These are phyloP conservation scores for Aproaerema taeniolella DNA, from an alignment of 2,888 invertebrate genomes.

Conservation along the genomic window DNA sequence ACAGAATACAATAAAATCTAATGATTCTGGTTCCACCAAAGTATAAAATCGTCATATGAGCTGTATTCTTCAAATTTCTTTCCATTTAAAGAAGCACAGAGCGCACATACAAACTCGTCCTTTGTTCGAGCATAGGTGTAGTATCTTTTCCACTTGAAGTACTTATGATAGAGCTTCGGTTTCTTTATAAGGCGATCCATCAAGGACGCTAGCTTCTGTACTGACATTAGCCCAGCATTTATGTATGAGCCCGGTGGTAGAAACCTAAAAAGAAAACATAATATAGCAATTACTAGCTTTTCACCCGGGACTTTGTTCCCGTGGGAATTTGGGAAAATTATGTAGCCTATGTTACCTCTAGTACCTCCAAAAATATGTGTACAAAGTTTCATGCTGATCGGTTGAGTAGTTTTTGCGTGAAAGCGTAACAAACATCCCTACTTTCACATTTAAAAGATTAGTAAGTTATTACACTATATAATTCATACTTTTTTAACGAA, in stretches of 20 bases:
- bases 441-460: too few relatives aligned
- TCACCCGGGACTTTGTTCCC: too few relatives aligned
- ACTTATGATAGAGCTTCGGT: constrained; percentile 37
- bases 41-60: constrained; percentile 40
- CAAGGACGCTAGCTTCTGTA: constrained; percentile 33
- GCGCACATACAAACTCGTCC: constrained; percentile 39
- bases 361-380: too few relatives aligned
- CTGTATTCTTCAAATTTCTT: constrained; percentile 25
- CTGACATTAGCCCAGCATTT: constrained; percentile 28
- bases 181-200: constrained; percentile 38
- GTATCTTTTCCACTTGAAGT: constrained; percentile 45
- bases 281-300: too few relatives aligned
- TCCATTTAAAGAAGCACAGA: constrained; percentile 49
- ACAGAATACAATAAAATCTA: too few relatives aligned
- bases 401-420: too few relatives aligned
- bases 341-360: too few relatives aligned
- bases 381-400: neutral
- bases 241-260: too few relatives aligned
- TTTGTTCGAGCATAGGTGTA: constrained; percentile 39
- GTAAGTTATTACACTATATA: too few relatives aligned
- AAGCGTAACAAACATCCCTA: too few relatives aligned
- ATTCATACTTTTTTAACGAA: too few relatives aligned
- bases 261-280: constrained; percentile 39
- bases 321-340: too few relatives aligned
- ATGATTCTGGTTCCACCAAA: constrained; percentile 50